phyloP scores from a whole-genome alignment of 2,888 invertebrate species.

The Xylota segnis region DNA sequence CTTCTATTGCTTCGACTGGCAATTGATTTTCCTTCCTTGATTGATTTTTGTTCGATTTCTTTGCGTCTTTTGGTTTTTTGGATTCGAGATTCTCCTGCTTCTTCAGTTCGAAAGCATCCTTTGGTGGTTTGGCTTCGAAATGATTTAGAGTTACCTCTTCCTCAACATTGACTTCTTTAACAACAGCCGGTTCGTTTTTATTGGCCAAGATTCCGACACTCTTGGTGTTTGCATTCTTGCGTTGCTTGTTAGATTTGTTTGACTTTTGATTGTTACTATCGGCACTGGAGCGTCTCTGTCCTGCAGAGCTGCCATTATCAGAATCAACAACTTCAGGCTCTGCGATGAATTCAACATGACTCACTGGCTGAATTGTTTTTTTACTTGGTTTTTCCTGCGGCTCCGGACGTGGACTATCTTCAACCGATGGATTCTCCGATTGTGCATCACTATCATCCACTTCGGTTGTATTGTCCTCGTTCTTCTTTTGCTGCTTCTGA shows the following conservation, averaged over 20 bases:
- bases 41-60: conserved; percentile 79
- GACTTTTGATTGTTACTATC: conserved; percentile 74
- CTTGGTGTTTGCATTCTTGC: conserved; percentile 76
- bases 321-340: conserved; percentile 81
- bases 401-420: conserved; percentile 77
- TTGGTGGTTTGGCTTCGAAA: conserved; percentile 92
- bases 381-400: conserved; percentile 79
- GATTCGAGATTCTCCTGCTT: conserved; percentile 80
- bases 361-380: conserved; percentile 55
- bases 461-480: conserved; percentile 79
- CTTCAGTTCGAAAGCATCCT: conserved; percentile 88
- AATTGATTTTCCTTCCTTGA: conserved; percentile 77
- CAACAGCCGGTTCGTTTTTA: conserved; percentile 81
- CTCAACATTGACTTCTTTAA: conserved; percentile 80
- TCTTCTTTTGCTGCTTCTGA: conserved; percentile 80
- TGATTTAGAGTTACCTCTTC: conserved; percentile 86
- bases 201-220: conserved; percentile 82
- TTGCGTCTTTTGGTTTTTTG: conserved; percentile 79
- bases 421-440: conserved; percentile 80
- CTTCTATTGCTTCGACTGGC: conserved; percentile 73
- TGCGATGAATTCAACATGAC: conserved; percentile 83
- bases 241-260: conserved; percentile 81
- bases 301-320: conserved; percentile 53
- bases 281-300: conserved; percentile 57
- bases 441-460: conserved; percentile 79